phyloP scores from a whole-genome alignment of 2,113 vertebrate species.

The Paradoxurus hermaphroditus region DNA sequence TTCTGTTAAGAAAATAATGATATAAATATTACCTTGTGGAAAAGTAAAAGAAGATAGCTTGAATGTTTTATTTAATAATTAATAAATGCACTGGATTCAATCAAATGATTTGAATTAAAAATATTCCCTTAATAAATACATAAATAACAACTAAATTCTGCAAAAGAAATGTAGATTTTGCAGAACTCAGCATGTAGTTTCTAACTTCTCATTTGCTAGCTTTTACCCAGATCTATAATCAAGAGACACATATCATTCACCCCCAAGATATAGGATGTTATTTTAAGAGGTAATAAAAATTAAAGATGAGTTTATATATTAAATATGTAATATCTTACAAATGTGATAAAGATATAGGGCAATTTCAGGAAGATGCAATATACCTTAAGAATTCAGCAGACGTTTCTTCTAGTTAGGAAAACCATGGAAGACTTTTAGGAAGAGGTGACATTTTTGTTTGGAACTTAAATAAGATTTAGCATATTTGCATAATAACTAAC shows the following conservation, averaged over 20 bases:
- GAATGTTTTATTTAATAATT: conserved; percentile 44
- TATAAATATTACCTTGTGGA: conserved; percentile 39
- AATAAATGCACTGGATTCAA: background rate
- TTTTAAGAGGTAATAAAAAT: background rate
- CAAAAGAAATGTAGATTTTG: background rate
- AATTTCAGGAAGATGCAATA: background rate
- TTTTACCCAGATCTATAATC: background rate
- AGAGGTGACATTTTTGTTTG: background rate
- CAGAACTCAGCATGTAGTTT: background rate
- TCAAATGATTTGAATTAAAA: conserved; percentile 41
- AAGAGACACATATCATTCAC: background rate
- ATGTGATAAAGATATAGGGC: background rate
- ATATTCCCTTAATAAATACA: conserved; percentile 1
- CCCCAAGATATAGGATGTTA: background rate
- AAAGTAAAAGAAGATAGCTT: conserved; percentile 3
- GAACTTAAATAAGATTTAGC: background rate
- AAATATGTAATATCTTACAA: background rate
- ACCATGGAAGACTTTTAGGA: background rate
- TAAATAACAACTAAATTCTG: background rate
- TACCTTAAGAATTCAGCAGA: background rate
- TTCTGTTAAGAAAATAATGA: conserved; percentile 29
- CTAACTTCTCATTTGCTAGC: background rate
- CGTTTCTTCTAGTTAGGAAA: background rate
- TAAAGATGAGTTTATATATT: background rate
- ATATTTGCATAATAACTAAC: background rate